A percentile compares a stretch with the other conserved stretches of the same genome.
Evolutionary conservation across 2,797 vertebrate genomes (phyloP).

Genomic region (Chelon labrosus): DNA sequence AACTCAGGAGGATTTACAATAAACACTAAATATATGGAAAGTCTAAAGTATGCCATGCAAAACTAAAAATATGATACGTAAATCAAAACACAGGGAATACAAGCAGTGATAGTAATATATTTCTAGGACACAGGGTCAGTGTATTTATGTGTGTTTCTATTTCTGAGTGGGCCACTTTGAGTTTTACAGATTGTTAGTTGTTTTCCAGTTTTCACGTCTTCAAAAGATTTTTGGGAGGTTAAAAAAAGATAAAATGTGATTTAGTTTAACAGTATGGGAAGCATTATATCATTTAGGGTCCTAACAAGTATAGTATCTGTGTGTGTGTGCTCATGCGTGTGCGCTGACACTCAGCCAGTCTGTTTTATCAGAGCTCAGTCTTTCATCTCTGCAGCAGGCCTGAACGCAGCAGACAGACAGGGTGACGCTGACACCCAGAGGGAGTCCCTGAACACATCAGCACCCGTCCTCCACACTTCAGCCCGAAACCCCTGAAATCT

Average conservation of each 20-base stretch:
- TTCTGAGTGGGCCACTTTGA: background rate
- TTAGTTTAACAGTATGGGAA: background rate
- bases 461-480: constrained; percentile 46
- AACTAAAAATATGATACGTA: background rate
- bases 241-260: background rate
- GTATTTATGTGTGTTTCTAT: background rate
- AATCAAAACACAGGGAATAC: background rate
- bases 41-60: background rate
- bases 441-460: constrained; percentile 66
- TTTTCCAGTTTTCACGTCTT: background rate
- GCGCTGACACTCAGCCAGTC: constrained; percentile 50
- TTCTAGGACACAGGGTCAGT: background rate
- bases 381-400: constrained; percentile 66
- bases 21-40: background rate
- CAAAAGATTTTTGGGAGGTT: background rate
- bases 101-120: background rate
- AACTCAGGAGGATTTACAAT: too few relatives aligned
- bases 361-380: constrained; percentile 63
- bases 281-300: background rate
- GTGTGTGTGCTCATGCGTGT: constrained; percentile 21
- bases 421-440: constrained; percentile 54
- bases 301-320: constrained; percentile 5
- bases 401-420: constrained; percentile 51
- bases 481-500: constrained; percentile 43
- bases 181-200: too few relatives aligned